Conservation (phyloP, 1,140 invertebrate species). For the Nebria ingens region DNA sequence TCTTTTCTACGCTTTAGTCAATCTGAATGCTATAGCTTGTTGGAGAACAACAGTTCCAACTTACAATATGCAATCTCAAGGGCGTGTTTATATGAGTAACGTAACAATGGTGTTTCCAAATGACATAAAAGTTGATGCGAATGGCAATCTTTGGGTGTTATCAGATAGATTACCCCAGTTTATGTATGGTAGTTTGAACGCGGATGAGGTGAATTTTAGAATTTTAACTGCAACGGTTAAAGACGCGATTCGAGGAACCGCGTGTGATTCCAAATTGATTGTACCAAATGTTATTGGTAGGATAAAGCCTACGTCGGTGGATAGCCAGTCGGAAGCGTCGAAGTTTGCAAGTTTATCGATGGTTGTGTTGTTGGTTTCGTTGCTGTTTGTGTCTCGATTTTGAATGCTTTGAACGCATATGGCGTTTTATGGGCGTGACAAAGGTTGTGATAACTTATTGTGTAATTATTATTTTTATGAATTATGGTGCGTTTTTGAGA, state of each 20-base stretch:
- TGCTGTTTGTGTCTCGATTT: not conserved
- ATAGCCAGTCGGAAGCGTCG: not conserved
- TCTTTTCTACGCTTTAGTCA: constrained; percentile 63
- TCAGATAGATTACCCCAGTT: constrained; percentile 59
- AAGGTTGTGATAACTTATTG: constrained; percentile 9
- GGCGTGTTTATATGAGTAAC: constrained; percentile 57
- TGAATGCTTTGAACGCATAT: not conserved
- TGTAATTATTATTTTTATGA: no score
- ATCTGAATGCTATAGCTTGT: constrained; percentile 64
- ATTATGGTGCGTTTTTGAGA: no score
- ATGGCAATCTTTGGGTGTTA: constrained; percentile 61
- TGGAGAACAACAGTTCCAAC: constrained; percentile 58
- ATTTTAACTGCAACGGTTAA: constrained; percentile 52
- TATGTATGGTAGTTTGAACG: constrained; percentile 54
- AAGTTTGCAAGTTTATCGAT: not conserved
- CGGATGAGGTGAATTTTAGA: constrained; percentile 59
- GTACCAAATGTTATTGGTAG: constrained; percentile 11
- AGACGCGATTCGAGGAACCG: constrained; percentile 57
- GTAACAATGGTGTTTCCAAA: constrained; percentile 65
- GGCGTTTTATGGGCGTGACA: no score
- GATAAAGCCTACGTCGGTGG: not conserved
- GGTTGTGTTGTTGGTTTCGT: not conserved
- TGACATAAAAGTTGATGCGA: constrained; percentile 62
- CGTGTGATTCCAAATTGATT: constrained; percentile 43
- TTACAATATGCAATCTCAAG: constrained; percentile 54